phyloP scores from a whole-genome alignment of 2,797 vertebrate genomes.

The Sciaenops ocellatus region DNA sequence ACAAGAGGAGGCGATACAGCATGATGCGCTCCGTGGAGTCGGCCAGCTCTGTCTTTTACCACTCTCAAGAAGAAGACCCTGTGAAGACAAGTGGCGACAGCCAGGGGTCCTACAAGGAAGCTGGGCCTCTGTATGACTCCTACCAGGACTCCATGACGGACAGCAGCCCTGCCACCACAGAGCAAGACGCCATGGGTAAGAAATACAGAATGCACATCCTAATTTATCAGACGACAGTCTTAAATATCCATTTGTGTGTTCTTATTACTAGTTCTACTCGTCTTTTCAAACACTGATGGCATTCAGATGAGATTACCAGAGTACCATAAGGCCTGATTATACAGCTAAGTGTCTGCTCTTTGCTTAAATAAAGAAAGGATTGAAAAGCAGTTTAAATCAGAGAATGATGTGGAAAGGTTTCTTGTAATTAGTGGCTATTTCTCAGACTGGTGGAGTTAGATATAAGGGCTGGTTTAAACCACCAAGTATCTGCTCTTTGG shows the following conservation, averaged over 20 bases:
- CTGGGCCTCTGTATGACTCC: constrained; percentile 62
- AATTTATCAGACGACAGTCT: neutral
- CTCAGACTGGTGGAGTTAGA: neutral
- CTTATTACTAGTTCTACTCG: neutral
- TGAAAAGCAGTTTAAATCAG: no score
- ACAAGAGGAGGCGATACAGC: constrained; percentile 90
- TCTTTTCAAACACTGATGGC: no score
- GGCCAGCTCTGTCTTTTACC: constrained; percentile 94
- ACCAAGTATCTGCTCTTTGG: no score
- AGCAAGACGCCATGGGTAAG: constrained; percentile 80
- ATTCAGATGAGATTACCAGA: neutral
- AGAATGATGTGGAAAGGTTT: neutral
- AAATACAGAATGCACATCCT: neutral
- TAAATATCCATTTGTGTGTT: neutral
- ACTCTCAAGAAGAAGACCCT: constrained; percentile 92
- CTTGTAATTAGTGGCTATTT: neutral
- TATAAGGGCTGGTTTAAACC: no score
- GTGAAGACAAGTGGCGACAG: constrained; percentile 70
- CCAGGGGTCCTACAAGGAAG: constrained; percentile 78
- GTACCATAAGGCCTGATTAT: no score
- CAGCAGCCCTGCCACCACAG: constrained; percentile 67
- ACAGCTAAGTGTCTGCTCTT: no score
- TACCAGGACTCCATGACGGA: constrained; percentile 76
- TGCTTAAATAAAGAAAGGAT: no score
- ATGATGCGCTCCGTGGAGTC: constrained; percentile 93